Percentiles rank a stretch among this genome's conserved stretches.
phyloP scores from a whole-genome alignment of 2,113 vertebrate species.

The Drymodes brunneopygia region DNA sequence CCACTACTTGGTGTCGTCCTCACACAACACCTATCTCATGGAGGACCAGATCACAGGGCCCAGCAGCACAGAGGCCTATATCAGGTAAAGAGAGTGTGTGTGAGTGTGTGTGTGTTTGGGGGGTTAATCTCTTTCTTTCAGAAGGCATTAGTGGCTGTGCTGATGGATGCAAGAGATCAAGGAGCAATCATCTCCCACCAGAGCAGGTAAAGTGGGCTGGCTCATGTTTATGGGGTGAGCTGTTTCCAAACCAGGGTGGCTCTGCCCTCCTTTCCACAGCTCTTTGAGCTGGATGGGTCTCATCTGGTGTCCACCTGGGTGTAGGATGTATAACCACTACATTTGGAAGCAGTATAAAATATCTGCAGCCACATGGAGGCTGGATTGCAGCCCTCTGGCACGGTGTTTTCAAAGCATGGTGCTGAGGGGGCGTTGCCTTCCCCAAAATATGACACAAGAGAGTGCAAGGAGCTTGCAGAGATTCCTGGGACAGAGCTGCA shows the following conservation, averaged over 20 bases:
- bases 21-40: conserved; percentile 95
- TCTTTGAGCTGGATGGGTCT: neutral
- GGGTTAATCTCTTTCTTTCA: neutral
- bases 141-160: neutral
- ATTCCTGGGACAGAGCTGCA: neutral
- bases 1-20: conserved; percentile 94
- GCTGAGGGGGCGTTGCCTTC: neutral
- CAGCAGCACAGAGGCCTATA: conserved; percentile 96
- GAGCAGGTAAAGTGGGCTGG: neutral
- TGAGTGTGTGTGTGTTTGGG: neutral
- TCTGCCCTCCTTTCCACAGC: neutral
- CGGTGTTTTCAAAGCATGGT: neutral
- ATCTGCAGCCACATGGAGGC: neutral
- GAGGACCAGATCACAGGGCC: conserved; percentile 92
- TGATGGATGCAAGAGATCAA: neutral
- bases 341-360: neutral
- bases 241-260: neutral
- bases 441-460: neutral
- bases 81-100: conserved; percentile 72
- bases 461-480: neutral
- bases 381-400: neutral
- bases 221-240: neutral
- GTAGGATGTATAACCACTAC: neutral
- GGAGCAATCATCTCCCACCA: neutral
- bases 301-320: neutral